Conservation (phyloP, 2,888 invertebrate species). For the Gari tellinella region DNA sequence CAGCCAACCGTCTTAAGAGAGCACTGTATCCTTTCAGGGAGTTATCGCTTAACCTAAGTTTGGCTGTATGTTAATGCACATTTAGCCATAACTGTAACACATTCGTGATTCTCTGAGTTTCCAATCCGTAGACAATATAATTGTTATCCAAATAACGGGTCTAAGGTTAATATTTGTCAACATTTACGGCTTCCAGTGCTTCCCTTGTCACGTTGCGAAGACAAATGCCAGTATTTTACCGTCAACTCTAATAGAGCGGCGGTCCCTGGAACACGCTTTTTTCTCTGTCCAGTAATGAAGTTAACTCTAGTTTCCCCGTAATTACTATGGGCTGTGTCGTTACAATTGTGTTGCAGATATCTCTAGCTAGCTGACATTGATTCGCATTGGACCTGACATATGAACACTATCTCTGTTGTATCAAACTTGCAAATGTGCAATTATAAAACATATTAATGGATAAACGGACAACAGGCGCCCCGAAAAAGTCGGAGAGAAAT, state of each 20-base stretch:
- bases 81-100: too few species aligned
- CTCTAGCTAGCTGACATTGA: constrained; percentile 36
- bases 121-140: constrained; percentile 7
- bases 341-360: constrained; percentile 40
- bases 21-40: too few species aligned
- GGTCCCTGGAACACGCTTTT: constrained; percentile 40
- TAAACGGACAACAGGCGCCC: too few species aligned
- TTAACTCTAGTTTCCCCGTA: constrained; percentile 35
- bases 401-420: constrained; percentile 39
- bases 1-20: too few species aligned
- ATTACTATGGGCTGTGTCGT: constrained; percentile 40
- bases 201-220: constrained; percentile 26
- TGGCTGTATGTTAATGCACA: too few species aligned
- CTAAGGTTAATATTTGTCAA: constrained; percentile 41
- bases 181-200: constrained; percentile 35
- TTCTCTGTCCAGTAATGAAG: constrained; percentile 28
- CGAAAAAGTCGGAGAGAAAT: too few species aligned
- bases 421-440: constrained; percentile 43
- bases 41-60: too few species aligned
- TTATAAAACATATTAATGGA: constrained; percentile 14
- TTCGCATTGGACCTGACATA: constrained; percentile 32
- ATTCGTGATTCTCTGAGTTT: too few species aligned
- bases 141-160: constrained; percentile 50
- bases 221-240: constrained; percentile 45
- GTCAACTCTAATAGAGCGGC: constrained; percentile 43